Evolutionary conservation across 2,113 vertebrate species (phyloP), one percentile per base, ranked within the genome.

Genomic region (Aramus guarauna): DNA sequence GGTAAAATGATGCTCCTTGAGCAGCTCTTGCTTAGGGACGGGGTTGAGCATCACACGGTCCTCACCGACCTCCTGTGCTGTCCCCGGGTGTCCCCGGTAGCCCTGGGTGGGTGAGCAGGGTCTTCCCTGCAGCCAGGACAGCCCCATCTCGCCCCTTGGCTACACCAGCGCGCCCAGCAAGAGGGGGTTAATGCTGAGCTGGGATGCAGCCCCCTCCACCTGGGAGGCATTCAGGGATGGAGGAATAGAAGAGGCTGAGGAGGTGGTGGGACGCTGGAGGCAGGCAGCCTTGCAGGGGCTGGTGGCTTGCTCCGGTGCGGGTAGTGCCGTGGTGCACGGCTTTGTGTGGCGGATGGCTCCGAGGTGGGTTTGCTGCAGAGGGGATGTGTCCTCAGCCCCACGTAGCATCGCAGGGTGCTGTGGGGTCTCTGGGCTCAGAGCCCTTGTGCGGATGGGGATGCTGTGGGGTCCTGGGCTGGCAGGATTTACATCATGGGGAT

Each of bases 401-500:
- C 0, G 5, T 1, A 20, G 20, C 7, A 0, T 7, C 8, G 19
- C 6, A 5, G 22, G 64, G 37, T 52, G 64, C 6, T 8, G 39
- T 11, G 37, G 53, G 53, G 24, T n/a, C 39, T 18, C n/a, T 11
- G 47, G 23, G 62, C 37, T 47, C 13, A 6, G 55, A 26, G 39
- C n/a, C 47, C 13, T n/a, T 4, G 30, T 20, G 41, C 16, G 7
- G 32, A 8, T 11, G 36, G 63, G 36, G 36, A 16, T 6, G 23
- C 52, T 32, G 63, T 2, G 10, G 37, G 74, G 45, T 27, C n/a
- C 52, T 22, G 63, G 37, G 62, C 43, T 32, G 62, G 72, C 7
- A 11, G 62, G 23, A 17, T 8, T n/a, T 21, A 2, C 2, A 0
- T 23, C 23, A 4, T 6, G 21, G 32, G 45, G 12, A 1, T 4